phyloP scores from a whole-genome alignment of 2,797 vertebrate species.

The Thripadectes ignobilis region DNA sequence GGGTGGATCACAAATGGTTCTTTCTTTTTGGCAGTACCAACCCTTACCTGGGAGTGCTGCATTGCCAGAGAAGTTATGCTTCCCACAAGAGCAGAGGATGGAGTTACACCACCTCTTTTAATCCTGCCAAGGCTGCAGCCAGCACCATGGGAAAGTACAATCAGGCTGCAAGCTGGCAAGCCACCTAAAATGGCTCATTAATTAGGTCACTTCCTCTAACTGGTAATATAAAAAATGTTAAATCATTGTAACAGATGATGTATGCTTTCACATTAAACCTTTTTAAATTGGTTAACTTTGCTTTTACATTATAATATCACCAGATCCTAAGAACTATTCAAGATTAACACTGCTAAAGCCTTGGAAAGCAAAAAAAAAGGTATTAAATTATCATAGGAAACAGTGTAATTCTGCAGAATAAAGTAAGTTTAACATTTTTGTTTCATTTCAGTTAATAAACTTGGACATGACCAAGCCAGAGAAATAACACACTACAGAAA shows the following conservation, averaged over 20 bases:
- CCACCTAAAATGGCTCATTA: rapidly evolving
- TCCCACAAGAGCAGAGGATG: not conserved
- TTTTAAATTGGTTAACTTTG: not conserved
- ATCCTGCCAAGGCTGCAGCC: not conserved
- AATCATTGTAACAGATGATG: not conserved
- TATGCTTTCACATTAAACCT: not conserved
- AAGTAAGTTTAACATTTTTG: not conserved
- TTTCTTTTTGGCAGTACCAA: not conserved
- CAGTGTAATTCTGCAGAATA: not conserved
- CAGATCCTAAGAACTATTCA: not conserved
- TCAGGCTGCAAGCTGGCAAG: not conserved
- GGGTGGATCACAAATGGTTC: not conserved
- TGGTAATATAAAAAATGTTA: not conserved
- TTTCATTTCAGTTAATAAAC: not conserved
- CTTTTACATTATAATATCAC: not conserved
- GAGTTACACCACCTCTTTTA: not conserved
- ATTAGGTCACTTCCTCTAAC: not conserved
- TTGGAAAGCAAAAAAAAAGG: not conserved
- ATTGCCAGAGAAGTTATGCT: no score
- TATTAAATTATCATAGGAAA: not conserved
- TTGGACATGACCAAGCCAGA: not conserved
- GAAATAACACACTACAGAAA: not conserved
- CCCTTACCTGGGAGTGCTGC: not conserved
- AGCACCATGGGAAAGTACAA: not conserved
- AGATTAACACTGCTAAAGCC: not conserved